Evolutionary conservation across 2,113 vertebrate species (phyloP).

Genomic region (Lagopus muta): DNA sequence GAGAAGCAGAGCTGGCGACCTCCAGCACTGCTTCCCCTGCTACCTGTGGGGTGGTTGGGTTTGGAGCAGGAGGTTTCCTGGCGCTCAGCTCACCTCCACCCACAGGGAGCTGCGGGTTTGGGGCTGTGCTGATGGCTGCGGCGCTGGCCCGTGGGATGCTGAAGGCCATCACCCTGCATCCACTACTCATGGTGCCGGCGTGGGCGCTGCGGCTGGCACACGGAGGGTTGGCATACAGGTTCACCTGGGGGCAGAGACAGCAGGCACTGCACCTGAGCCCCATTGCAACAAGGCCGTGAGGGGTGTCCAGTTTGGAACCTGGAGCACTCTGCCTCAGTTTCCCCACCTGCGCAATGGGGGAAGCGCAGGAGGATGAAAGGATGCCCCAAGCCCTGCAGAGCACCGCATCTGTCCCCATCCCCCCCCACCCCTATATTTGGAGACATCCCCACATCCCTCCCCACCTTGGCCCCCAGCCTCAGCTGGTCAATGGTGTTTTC

Average conservation of each 20-base stretch:
- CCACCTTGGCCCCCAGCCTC: conserved; percentile 91
- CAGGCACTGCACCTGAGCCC: neutral
- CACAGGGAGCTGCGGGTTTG: neutral
- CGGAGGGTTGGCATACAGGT: conserved; percentile 81
- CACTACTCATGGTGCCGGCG: conserved; percentile 41
- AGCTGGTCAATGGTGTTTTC: conserved; percentile 97
- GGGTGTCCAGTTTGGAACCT: neutral
- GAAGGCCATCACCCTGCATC: conserved; percentile 79
- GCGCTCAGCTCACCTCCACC: neutral
- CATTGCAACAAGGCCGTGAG: too few relatives aligned
- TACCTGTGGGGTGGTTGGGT: accelerated
- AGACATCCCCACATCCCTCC: too few relatives aligned
- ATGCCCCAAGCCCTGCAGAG: neutral
- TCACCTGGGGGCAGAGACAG: conserved; percentile 79
- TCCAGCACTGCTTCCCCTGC: accelerated
- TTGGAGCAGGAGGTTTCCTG: too few relatives aligned
- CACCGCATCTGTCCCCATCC: neutral
- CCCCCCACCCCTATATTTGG: neutral
- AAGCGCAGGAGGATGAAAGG: neutral
- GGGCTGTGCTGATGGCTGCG: conserved; percentile 37
- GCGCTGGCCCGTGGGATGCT: conserved; percentile 80
- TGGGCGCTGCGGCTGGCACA: conserved; percentile 72
- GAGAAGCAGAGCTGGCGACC: neutral
- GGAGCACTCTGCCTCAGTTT: conserved; percentile 18
- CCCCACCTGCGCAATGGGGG: neutral